These are phyloP conservation scores for Lochmaea capreae DNA, from an alignment of 2,888 invertebrate genomes.

Conservation along the genomic window DNA sequence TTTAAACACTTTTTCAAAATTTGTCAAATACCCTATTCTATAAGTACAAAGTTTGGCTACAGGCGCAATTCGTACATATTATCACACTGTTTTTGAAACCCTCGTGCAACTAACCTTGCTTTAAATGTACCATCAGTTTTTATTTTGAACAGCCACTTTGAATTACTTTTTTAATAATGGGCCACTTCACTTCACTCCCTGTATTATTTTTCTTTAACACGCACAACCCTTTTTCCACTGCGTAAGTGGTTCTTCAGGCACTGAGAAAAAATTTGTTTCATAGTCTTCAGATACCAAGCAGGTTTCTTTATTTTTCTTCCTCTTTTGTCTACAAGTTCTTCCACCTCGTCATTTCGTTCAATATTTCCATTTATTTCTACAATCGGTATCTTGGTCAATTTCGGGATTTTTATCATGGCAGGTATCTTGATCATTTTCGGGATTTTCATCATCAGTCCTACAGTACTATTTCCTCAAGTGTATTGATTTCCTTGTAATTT, in stretches of 20 bases:
- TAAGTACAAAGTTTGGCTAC: conserved; percentile 38
- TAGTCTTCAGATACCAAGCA: conserved; percentile 21
- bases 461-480: background rate
- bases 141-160: conserved; percentile 36
- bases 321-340: background rate
- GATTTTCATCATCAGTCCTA: background rate
- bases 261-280: conserved; percentile 24
- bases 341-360: too few relatives aligned
- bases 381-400: background rate
- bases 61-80: conserved; percentile 31
- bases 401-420: background rate
- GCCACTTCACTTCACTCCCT: conserved; percentile 31
- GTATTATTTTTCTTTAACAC: conserved; percentile 41
- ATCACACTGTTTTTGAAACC: too few relatives aligned
- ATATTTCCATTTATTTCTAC: too few relatives aligned
- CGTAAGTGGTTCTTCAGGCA: conserved; percentile 30
- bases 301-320: conserved; percentile 11
- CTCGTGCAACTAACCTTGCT: too few relatives aligned
- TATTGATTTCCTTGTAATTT: too few relatives aligned
- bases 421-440: too few relatives aligned
- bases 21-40: too few relatives aligned
- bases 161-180: conserved; percentile 19
- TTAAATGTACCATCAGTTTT: conserved; percentile 28
- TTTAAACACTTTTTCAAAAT: too few relatives aligned
- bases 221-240: conserved; percentile 35